Conservation (phyloP, 2,113 vertebrate genomes). For the Podarcis raffonei region DNA sequence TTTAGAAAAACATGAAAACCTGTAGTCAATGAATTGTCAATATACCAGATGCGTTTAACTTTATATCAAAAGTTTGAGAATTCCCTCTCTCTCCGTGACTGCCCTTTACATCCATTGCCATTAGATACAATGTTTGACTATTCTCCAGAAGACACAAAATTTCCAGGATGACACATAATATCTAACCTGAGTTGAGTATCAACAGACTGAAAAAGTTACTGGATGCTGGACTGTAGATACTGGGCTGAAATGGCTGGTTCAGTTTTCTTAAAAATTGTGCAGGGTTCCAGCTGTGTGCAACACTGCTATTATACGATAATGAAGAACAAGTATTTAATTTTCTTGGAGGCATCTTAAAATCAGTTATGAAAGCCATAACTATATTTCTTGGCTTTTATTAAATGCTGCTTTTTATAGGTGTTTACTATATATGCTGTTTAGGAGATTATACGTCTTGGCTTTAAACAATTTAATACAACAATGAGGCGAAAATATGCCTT, state of each 20-base stretch:
- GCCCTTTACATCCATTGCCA: background rate
- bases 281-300: background rate
- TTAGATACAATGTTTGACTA: background rate
- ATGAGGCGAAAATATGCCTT: background rate
- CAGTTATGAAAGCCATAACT: background rate
- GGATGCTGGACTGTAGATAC: too few species aligned
- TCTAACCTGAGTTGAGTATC: background rate
- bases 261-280: background rate
- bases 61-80: background rate
- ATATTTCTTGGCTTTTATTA: constrained; percentile 14
- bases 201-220: background rate
- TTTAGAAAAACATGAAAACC: too few species aligned
- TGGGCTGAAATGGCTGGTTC: too few species aligned
- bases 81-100: background rate
- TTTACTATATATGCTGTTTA: constrained; percentile 14
- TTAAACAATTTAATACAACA: constrained; percentile 27
- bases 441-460: constrained; percentile 9
- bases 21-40: too few species aligned
- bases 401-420: background rate
- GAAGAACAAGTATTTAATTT: background rate
- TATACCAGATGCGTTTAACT: too few species aligned
- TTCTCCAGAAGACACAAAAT: background rate
- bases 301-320: background rate
- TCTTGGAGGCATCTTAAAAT: background rate
- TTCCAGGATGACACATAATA: background rate